These are phyloP conservation scores for Mormyrus hasselquistii DNA, from an alignment of 2,797 vertebrate species.

Conservation along the genomic window DNA sequence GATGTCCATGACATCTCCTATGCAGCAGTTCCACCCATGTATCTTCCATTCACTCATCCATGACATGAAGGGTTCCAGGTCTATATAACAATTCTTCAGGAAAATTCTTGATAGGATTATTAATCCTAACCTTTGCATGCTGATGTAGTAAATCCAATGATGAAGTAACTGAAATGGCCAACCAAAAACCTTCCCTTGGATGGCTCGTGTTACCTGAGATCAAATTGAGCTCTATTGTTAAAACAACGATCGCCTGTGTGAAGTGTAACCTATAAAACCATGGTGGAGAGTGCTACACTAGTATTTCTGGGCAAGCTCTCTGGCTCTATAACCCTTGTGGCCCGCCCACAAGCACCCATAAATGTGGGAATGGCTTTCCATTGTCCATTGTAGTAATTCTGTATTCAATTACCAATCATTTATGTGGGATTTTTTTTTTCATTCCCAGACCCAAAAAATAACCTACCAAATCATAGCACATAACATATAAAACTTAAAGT, in stretches of 20 bases:
- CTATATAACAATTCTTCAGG: not conserved
- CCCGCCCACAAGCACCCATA: not conserved
- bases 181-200: not conserved
- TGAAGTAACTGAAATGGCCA: not conserved
- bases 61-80: not conserved
- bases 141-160: not conserved
- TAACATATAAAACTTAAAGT: not conserved
- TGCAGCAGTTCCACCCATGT: not conserved
- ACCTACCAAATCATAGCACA: not conserved
- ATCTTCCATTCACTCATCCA: not conserved
- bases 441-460: not conserved
- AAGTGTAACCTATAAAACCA: not conserved
- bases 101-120: not conserved
- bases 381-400: not conserved
- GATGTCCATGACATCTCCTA: not conserved
- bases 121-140: not conserved
- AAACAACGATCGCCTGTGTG: not conserved
- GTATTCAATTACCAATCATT: not conserved
- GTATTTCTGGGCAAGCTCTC: not conserved
- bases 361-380: not conserved
- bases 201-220: not conserved
- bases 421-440: not conserved
- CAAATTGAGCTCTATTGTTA: not conserved
- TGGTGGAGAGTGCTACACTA: not conserved
- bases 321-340: not conserved